A percentile compares a stretch with the other conserved stretches of the same genome.
Evolutionary conservation across 2,888 invertebrate genomes (phyloP).

Genomic region (Adelphocoris suturalis): DNA sequence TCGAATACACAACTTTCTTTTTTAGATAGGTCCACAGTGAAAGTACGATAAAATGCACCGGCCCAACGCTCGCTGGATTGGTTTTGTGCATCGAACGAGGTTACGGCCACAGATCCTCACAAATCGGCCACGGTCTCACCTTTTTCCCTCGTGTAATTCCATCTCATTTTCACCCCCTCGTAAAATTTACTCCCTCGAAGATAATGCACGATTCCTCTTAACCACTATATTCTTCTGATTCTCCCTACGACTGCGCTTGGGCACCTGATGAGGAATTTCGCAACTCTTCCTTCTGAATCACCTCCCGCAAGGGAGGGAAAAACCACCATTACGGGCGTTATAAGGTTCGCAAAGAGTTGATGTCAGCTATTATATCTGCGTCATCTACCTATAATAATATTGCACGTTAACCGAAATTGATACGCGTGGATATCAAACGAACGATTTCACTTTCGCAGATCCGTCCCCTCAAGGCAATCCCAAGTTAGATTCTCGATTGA

Average conservation of each 20-base stretch:
- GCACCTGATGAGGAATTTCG: background rate
- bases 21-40: too few relatives aligned
- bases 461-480: slow-evolving; percentile 5
- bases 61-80: too few relatives aligned
- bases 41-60: too few relatives aligned
- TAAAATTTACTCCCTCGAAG: background rate
- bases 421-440: background rate
- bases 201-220: background rate
- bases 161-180: background rate
- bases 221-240: too few relatives aligned
- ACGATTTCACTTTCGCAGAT: slow-evolving; percentile 6
- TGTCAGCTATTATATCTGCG: background rate
- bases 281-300: background rate
- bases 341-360: background rate
- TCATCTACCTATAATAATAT: slow-evolving; percentile 5
- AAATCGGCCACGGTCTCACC: background rate
- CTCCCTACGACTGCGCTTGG: too few relatives aligned
- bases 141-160: background rate
- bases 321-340: background rate
- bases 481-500: background rate
- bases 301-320: background rate
- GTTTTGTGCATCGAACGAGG: background rate
- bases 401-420: slow-evolving; percentile 12
- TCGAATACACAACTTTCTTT: too few relatives aligned
- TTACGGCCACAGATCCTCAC: background rate